These are phyloP conservation scores for Drosophila sp. DNA, from an alignment of 1,140 invertebrate genomes.

Conservation along the genomic window DNA sequence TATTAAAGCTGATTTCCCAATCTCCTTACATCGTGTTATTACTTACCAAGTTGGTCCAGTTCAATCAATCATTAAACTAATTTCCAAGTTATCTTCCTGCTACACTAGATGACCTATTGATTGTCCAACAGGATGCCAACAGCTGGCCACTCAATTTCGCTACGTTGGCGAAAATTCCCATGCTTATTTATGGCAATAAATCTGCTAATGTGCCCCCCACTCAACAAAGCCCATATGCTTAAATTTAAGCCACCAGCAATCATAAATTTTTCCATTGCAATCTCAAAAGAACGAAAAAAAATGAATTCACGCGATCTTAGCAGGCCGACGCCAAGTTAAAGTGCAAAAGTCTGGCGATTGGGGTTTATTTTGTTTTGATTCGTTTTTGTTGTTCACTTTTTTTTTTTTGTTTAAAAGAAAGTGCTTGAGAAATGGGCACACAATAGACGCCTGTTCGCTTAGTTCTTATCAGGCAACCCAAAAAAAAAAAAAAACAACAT, in stretches of 20 bases:
- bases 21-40: too few species aligned
- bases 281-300: neutral
- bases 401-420: constrained; percentile 17
- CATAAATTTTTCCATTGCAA: constrained; percentile 5
- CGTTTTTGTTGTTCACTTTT: neutral
- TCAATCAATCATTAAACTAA: too few species aligned
- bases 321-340: neutral
- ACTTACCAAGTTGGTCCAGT: too few species aligned
- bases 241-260: constrained; percentile 15
- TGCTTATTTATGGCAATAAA: neutral
- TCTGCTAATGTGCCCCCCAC: constrained; percentile 19
- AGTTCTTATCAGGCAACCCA: constrained; percentile 29
- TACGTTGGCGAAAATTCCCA: neutral
- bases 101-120: neutral
- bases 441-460: constrained; percentile 1
- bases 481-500: constrained; percentile 4
- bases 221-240: neutral
- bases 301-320: constrained; percentile 38
- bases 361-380: constrained; percentile 20
- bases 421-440: constrained; percentile 26
- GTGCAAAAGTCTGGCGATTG: constrained; percentile 48
- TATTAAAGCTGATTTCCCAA: too few species aligned
- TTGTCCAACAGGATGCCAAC: neutral
- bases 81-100: too few species aligned
- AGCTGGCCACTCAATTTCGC: neutral